Evolutionary conservation across 1,140 invertebrate species (phyloP).

Genomic region (Brachionus koreanus): DNA sequence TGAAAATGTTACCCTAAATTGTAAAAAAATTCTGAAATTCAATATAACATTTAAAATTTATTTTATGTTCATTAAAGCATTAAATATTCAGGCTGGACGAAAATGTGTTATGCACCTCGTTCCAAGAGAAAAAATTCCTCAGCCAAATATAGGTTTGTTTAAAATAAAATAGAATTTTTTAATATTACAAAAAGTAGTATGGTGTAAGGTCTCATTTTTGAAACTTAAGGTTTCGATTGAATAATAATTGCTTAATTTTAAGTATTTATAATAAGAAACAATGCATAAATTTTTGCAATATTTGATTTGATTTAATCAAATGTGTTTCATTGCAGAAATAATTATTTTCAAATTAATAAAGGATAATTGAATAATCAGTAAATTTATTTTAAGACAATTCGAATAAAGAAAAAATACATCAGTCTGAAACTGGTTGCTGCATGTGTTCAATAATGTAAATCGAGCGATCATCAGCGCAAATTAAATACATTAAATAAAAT

Average conservation of each 20-base stretch:
- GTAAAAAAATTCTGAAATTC: conserved; percentile 49
- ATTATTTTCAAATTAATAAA: not conserved
- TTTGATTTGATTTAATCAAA: not conserved
- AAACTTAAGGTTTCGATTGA: no score
- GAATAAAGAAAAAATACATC: conserved; percentile 38
- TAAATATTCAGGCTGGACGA: conserved; percentile 89
- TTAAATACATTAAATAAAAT: not conserved
- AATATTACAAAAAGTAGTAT: not conserved
- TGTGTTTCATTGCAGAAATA: not conserved
- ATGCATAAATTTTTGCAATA: not conserved
- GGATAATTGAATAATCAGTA: not conserved
- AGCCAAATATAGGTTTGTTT: conserved; percentile 72
- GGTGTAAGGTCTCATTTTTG: no score
- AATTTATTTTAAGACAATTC: conserved; percentile 30
- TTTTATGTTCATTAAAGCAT: conserved; percentile 62
- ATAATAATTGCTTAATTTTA: not conserved
- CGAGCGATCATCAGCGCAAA: not conserved
- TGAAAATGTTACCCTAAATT: conserved; percentile 93
- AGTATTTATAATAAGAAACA: not conserved
- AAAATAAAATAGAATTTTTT: not conserved
- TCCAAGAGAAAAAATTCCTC: conserved; percentile 94
- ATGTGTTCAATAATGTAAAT: conserved; percentile 41
- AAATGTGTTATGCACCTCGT: conserved; percentile 99
- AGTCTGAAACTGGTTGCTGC: conserved; percentile 38
- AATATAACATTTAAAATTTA: not conserved